Base-by-base conservation (phyloP, 2,113 vertebrate species). In the Epinephelus moara region DNA sequence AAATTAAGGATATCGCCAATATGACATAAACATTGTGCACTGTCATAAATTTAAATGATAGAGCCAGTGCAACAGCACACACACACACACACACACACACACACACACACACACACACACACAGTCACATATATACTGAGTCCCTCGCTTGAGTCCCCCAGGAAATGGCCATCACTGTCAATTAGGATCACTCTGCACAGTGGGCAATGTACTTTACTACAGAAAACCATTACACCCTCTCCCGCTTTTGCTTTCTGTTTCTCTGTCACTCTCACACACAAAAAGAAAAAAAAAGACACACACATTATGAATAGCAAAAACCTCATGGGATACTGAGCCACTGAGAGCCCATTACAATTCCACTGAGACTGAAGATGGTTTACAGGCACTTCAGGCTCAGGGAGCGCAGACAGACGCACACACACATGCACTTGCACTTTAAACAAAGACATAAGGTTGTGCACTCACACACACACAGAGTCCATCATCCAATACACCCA, bases 301-400 rank as follows among this genome's bases (percentile, higher is more conserved):
- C 88, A 85, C 62, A 80, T 91, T 82, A 87, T 80, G 75, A 85
- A 86, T 57, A 78, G 79, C 75, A 85, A 90, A 45, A 93, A 71
- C 79, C 90, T 92, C 88, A 72, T 80, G 86, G 87, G 90, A 91
- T 17, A 45, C 60, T 70, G 25, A 82, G 80, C 55, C 78, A 70
- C 77, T 91, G 90, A 92, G 89, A 88, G 89, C 79, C 89, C 90
- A 91, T 92, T 92, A 92, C 73, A 81, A 85, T 88, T 90, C 90
- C 81, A 78, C 83, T 69, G 91, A 89, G 91, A 84, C 80, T 25
- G 45, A 67, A 67, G 85, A 90, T 85, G 81, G 85, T 92, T 93
- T 88, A 91, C 89, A 90, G 81, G 57, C 85, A 82, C 79, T 82
- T 73, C 79, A 68, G 79, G 71, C 85, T 89, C 81, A 1, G 9